Evolutionary conservation across 2,888 invertebrate genomes (phyloP), one percentile per base, ranked within the genome.

Genomic region (Antheraea yamamai): DNA sequence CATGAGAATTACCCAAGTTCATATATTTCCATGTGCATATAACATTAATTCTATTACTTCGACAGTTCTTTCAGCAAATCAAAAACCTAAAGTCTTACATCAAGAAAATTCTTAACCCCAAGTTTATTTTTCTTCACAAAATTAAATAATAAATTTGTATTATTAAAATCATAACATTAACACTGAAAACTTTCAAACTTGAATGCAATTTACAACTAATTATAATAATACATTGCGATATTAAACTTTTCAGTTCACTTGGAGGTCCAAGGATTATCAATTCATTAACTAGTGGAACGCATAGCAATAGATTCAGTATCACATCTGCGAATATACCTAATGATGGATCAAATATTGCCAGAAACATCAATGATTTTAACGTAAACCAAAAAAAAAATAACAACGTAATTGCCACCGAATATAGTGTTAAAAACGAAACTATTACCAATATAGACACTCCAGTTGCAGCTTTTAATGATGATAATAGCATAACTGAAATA

Each of bases 401-500:
- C 8, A 12, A n/a, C 20, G 39, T 70, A 35, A 39, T 20, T 39
- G 35, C 70, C 12, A 70, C 39, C 39, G 20, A 18, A 20, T 4
- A 39, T 70, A 39, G 18, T 39, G n/a, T 70, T n/a, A 70, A 39
- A 39, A 23, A 39, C n/a, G 14, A 70, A 70, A 39, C 39, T 39
- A n/a, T 39, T 39, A 20, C 39, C 12, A n/a, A 39, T 70, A 39
- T 10, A 6, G 12, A 70, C n/a, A 70, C n/a, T 70, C 4, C 39
- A 20, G 20, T 20, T 70, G 20, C 12, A 66, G 12, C 26, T 70
- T 70, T 70, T 39, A 70, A 39, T 39, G 39, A 70, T 20, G 72
- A 64, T 47, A 61, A 61, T 61, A 70, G 39, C 39, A 70, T 39
- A 39, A 70, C 20, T 39, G 39, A 70, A 18, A 39, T 70, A 73